phyloP scores from a whole-genome alignment of 2,797 vertebrate species.

The Parauchenoglanis punctatus region DNA sequence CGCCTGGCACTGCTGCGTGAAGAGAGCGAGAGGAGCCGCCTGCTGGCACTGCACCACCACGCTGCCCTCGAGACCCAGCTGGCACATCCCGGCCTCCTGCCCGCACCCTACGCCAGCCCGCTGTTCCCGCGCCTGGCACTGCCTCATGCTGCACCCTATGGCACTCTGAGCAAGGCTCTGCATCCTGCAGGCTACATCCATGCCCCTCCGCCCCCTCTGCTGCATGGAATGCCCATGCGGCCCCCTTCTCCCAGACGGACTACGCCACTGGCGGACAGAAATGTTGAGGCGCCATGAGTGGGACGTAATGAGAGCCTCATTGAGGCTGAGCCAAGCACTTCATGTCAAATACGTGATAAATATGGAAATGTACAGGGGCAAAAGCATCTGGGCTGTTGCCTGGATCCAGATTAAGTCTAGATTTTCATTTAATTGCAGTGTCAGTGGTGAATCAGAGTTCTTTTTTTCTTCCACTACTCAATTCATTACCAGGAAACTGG shows the following conservation, averaged over 20 bases:
- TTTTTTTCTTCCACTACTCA: constrained; percentile 22
- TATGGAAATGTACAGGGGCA: constrained; percentile 53
- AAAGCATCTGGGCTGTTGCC: constrained; percentile 33
- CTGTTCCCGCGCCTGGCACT: constrained; percentile 48
- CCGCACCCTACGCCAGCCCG: constrained; percentile 39
- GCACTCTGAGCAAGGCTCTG: constrained; percentile 32
- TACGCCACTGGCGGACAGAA: constrained; percentile 50
- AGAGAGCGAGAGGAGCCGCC: constrained; percentile 46
- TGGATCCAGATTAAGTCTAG: constrained; percentile 49
- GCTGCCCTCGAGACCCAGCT: constrained; percentile 42
- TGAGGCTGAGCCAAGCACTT: constrained; percentile 54
- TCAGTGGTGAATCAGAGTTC: constrained; percentile 29
- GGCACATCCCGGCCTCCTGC: constrained; percentile 49
- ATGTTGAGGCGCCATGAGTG: constrained; percentile 47
- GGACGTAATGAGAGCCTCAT: constrained; percentile 13
- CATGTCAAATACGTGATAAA: constrained; percentile 42
- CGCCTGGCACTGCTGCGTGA: constrained; percentile 40
- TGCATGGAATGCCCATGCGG: constrained; percentile 36
- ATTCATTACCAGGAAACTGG: constrained; percentile 27
- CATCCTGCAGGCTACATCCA: constrained; percentile 34
- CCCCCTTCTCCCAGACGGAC: constrained; percentile 50
- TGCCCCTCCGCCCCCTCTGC: constrained; percentile 42
- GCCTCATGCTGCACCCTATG: constrained; percentile 23
- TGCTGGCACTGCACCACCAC: constrained; percentile 50
- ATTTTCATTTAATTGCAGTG: constrained; percentile 39